A percentile compares a stretch with the other conserved stretches of the same genome.
Conservation (phyloP, 2,113 vertebrate genomes). For the Ceyx cyanopectus region DNA sequence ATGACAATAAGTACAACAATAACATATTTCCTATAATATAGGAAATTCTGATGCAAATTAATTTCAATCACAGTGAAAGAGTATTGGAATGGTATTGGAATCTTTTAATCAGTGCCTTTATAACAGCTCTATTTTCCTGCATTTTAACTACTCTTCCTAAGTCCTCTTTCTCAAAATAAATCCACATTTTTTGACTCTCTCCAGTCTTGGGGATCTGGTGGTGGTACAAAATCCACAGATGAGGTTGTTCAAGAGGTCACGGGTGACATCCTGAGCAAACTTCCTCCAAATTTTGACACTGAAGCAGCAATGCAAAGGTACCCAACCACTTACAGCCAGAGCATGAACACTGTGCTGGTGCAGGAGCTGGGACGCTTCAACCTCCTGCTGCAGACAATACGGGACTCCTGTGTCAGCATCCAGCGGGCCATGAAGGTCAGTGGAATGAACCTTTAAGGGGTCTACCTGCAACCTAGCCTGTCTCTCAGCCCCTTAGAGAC, state of each 20-base stretch:
- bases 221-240: conserved; percentile 83
- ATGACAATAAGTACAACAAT: background rate
- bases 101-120: background rate
- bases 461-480: background rate
- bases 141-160: background rate
- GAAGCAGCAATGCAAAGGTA: conserved; percentile 84
- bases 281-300: conserved; percentile 84
- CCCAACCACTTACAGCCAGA: conserved; percentile 88
- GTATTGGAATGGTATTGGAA: background rate
- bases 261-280: conserved; percentile 86
- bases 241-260: conserved; percentile 88
- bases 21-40: background rate
- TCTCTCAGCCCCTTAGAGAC: background rate
- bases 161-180: background rate
- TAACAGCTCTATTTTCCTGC: background rate
- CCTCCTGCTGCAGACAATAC: conserved; percentile 81
- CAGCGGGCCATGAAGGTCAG: conserved; percentile 91
- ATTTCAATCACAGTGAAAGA: background rate
- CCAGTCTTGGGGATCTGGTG: conserved; percentile 82
- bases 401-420: conserved; percentile 85
- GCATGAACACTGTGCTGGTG: conserved; percentile 92
- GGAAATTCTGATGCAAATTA: background rate
- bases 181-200: background rate
- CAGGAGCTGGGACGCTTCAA: conserved; percentile 95
- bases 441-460: background rate